phyloP scores from a whole-genome alignment of 2,797 vertebrate genomes.

The Apodemus agrarius region DNA sequence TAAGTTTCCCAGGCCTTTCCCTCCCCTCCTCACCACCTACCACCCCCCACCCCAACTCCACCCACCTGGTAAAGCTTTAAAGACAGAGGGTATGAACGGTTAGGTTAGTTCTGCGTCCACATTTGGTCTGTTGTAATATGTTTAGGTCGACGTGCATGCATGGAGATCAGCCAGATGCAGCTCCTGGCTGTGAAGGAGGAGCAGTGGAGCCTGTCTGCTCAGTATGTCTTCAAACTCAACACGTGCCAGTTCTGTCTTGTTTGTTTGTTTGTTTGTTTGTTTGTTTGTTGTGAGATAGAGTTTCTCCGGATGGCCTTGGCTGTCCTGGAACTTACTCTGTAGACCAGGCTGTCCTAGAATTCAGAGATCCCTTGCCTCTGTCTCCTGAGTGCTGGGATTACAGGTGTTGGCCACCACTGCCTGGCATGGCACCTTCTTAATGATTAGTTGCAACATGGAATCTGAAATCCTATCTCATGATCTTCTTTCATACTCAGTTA shows the following conservation, averaged over 20 bases:
- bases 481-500: neutral
- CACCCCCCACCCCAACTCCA: no score
- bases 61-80: neutral
- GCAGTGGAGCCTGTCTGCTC: neutral
- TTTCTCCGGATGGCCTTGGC: neutral
- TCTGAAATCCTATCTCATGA: neutral
- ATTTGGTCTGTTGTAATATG: neutral
- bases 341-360: neutral
- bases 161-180: neutral
- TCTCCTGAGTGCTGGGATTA: neutral
- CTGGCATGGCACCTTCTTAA: neutral
- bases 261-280: no score
- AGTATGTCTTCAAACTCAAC: neutral
- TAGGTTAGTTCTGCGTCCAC: neutral
- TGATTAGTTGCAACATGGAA: neutral
- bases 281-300: neutral
- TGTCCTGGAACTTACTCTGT: neutral
- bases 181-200: neutral
- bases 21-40: neutral
- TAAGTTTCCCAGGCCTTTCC: neutral
- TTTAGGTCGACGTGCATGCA: neutral
- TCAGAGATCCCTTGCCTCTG: neutral
- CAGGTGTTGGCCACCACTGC: neutral
- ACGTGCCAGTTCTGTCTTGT: neutral
- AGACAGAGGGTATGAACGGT: neutral